Evolutionary conservation across 2,797 vertebrate genomes (phyloP).

Genomic region (Limosa lapponica): DNA sequence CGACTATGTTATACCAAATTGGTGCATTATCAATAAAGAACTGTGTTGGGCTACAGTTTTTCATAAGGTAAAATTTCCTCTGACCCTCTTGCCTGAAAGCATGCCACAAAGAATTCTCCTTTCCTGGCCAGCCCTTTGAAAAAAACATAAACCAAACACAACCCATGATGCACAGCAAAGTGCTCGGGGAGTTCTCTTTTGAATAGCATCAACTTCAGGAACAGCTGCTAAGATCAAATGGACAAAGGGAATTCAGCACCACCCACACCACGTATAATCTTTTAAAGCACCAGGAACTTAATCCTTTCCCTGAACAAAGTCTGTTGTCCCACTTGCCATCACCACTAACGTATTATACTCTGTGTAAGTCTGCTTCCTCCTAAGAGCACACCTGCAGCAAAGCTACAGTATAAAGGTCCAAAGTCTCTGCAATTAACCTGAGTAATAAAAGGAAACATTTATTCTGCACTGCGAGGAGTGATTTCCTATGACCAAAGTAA

Average conservation of each 20-base stretch:
- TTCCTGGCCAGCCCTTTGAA: background rate
- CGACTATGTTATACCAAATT: background rate
- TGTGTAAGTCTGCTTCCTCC: background rate
- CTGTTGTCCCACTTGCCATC: background rate
- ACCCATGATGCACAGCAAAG: slow-evolving; percentile 26
- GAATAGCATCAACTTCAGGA: slow-evolving; percentile 65
- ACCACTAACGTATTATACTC: background rate
- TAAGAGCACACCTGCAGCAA: background rate
- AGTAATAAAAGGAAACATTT: background rate
- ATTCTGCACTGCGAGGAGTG: rapidly evolving
- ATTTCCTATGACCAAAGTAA: background rate
- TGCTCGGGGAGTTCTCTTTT: slow-evolving; percentile 57
- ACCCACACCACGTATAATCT: slow-evolving; percentile 41
- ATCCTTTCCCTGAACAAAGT: background rate
- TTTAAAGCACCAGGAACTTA: slow-evolving; percentile 65
- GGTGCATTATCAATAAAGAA: background rate
- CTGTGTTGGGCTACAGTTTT: background rate
- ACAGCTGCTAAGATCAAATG: slow-evolving; percentile 78
- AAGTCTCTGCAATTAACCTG: background rate
- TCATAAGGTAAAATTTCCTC: background rate
- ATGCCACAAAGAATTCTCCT: background rate
- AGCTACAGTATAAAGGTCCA: background rate
- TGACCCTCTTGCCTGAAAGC: background rate
- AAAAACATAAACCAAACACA: background rate
- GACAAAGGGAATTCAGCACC: slow-evolving; percentile 61